Base-by-base conservation (phyloP, 2,113 vertebrate species). In the Xiphorhynchus elegans region DNA sequence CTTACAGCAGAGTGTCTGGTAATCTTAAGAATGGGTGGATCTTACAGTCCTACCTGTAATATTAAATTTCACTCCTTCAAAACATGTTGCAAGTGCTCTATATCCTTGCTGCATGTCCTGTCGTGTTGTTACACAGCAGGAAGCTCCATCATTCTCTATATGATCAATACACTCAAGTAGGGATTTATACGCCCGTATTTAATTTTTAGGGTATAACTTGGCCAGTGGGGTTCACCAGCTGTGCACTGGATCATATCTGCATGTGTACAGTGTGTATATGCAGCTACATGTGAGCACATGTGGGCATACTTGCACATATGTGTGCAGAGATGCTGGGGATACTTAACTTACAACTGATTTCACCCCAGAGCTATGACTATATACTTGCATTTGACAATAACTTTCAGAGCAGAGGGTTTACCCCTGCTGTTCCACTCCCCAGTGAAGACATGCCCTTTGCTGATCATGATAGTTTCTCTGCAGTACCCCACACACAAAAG, bases 31-130 rank as follows among this genome's bases (percentile, higher is more conserved):
- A 62, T n/a, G 19, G 58, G 15, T 46, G 23, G 28, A 58, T 42
- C 4, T 79, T 47, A 25, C 35, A 58, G 25, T 13, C 19, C 7
- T 77, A 31, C n/a, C 33, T 50, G 14, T 70, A 42, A 26, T 47
- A 58, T 10, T 77, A 88, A 49, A 88, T 97, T 95, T 95, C 86
- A 87, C 49, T 66, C 6, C 47, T 75, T 77, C 8, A 11, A 84
- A 70, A 39, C 39, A 31, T 19, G 8, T 87, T 88, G 31, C n/a
- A 66, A 95, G 63, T 58, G 37, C 58, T 88, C 40, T 95, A 73
- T 85, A 68, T 64, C 72, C n/a, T 88, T 88, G 63, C 75, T 93
- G 67, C 91, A 67, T 75, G 72, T 89, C 50, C 82, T 75, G 56
- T 94, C 92, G 15, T 84, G 84, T 60, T 84, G 31, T 63, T 60